Evolutionary conservation across 1,140 invertebrate species (phyloP).

Genomic region (Manduca sexta): DNA sequence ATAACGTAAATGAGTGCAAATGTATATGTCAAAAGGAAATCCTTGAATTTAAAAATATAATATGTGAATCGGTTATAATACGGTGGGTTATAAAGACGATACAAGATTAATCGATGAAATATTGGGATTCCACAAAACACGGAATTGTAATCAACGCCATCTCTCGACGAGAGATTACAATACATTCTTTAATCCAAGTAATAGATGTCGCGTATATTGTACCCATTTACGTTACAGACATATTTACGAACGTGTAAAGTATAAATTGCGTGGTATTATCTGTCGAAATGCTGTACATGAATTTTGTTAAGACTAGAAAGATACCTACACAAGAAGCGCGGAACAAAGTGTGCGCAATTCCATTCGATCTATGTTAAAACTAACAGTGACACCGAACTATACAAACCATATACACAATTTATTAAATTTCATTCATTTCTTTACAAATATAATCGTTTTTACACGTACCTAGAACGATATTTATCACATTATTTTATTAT

Average conservation of each 20-base stretch:
- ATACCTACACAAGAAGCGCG: conserved; percentile 14
- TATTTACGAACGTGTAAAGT: neutral
- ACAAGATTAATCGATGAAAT: no score
- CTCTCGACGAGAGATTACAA: no score
- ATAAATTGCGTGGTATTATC: conserved; percentile 13
- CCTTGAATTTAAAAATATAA: no score
- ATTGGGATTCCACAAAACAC: no score
- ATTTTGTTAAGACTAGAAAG: conserved; percentile 21
- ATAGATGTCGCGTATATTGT: no score
- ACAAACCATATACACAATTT: conserved; percentile 48
- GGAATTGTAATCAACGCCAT: no score
- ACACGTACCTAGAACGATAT: conserved; percentile 43
- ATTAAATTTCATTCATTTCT: conserved; percentile 25
- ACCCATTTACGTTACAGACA: no score
- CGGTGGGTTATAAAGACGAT: no score
- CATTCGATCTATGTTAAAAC: conserved; percentile 26
- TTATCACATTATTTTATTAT: conserved; percentile 63
- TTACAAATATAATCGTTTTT: conserved; percentile 31
- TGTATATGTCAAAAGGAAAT: no score
- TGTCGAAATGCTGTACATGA: conserved; percentile 15
- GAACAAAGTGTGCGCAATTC: conserved; percentile 17
- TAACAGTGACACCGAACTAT: conserved; percentile 44
- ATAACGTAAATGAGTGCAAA: no score
- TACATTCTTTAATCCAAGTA: no score
- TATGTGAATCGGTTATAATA: no score